A percentile compares a stretch with the other conserved stretches of the same genome.
phyloP scores from a whole-genome alignment of 2,113 vertebrate genomes.

The Pteropus alecto region DNA sequence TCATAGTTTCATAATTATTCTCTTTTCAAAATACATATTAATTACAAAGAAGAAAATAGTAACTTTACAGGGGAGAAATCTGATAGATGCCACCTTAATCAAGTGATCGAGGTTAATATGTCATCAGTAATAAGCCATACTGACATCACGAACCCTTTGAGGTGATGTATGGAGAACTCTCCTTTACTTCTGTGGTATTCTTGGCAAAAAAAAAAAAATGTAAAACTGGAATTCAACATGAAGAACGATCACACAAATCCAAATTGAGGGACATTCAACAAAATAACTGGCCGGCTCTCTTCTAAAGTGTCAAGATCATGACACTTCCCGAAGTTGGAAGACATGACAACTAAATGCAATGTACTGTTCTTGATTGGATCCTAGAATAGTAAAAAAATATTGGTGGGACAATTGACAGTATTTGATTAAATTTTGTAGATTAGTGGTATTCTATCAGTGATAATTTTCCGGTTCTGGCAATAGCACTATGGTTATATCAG shows the following conservation, averaged over 20 bases:
- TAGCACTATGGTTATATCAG: neutral
- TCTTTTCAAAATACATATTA: slow-evolving; percentile 8
- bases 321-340: neutral
- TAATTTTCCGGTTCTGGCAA: neutral
- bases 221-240: neutral
- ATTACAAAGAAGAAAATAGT: neutral
- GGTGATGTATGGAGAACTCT: neutral
- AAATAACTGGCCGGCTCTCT: neutral
- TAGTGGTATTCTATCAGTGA: neutral
- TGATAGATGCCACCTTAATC: neutral
- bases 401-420: neutral
- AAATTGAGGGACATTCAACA: neutral
- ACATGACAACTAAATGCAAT: neutral
- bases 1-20: neutral
- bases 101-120: neutral
- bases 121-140: neutral
- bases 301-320: neutral
- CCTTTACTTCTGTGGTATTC: neutral
- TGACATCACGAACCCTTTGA: neutral
- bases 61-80: neutral
- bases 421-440: neutral
- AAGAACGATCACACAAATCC: slow-evolving; percentile 9
- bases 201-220: neutral
- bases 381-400: neutral
- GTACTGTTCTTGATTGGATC: neutral